Evolutionary conservation across 2,113 vertebrate species (phyloP), one percentile per base, ranked within the genome.

Genomic region (Condylura cristata): DNA sequence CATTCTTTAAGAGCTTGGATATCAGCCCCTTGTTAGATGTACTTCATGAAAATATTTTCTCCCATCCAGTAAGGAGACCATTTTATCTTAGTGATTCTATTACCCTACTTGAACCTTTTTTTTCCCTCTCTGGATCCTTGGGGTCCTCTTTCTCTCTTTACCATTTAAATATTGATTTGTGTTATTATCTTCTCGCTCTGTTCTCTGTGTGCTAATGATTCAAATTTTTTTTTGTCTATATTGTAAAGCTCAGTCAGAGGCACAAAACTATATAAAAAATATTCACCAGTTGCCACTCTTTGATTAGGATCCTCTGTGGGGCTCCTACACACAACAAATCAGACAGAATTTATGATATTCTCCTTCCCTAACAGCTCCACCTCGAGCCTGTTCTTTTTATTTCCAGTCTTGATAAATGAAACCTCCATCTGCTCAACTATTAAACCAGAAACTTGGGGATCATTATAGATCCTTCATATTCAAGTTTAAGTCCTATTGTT

Each of bases 401-500:
- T 94, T 91, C 17, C 18, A 85, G 72, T 85, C 48, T 85, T 92
- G 37, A 80, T 84, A 34, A 87, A 61, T 85, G 24, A 86, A 80
- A 72, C 34, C n/a, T 76, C 39, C 24, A 66, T 85, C 10, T 58
- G 41, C 71, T 95, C 37, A 92, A 44, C 28, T 94, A 63, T 78
- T 86, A 89, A 96, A 63, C 48, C 51, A 91, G 83, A 78, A 87
- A 79, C n/a, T 65, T 74, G 37, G 37, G 34, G 74, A 16, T 39
- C 48, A 46, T 86, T 79, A 76, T 37, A 41, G 41, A 65, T 39
- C 61, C 8, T 72, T 90, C 72, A 39, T 63, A 66, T 66, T 4
- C 56, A 60, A 92, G 37, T 68, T 93, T 87, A 71, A 90, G 86
- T 90, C 26, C 22, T 82, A 26, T 92, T 87, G 18, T 81, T 92